Conservation (phyloP, 2,113 vertebrate genomes). For the Haliaeetus leucogaster region DNA sequence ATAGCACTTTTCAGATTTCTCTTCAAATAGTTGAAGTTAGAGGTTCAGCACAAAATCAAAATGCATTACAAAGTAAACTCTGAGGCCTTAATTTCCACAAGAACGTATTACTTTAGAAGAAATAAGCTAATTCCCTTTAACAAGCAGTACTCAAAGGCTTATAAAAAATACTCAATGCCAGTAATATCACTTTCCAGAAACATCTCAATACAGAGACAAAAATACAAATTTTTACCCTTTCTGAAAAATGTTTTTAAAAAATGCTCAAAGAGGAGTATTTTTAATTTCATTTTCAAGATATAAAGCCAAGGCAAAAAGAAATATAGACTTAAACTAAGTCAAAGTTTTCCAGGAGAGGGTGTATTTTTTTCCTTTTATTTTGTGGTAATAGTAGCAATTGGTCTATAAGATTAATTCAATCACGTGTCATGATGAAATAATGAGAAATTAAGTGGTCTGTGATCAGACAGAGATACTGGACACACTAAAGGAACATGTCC, state of each 20-base stretch:
- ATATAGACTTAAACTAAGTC: neutral
- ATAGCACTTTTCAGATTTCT: neutral
- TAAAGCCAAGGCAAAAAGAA: neutral
- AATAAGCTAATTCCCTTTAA: neutral
- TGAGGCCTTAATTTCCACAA: neutral
- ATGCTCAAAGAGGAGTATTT: neutral
- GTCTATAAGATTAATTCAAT: neutral
- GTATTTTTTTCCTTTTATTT: neutral
- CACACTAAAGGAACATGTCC: neutral
- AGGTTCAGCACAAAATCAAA: neutral
- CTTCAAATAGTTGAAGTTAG: neutral
- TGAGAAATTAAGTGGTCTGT: neutral
- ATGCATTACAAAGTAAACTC: neutral
- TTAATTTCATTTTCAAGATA: neutral
- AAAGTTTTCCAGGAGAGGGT: neutral
- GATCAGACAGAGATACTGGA: neutral
- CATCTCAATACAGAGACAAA: neutral
- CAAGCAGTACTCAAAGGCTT: neutral
- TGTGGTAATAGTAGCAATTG: neutral
- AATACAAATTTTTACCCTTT: neutral
- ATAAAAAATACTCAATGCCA: neutral
- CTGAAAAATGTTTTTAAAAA: neutral
- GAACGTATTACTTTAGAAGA: neutral
- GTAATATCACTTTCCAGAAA: neutral
- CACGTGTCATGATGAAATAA: neutral